Evolutionary conservation across 1,140 invertebrate species (phyloP), one percentile per base, ranked within the genome.

Genomic region (Drosophila kepulauana): DNA sequence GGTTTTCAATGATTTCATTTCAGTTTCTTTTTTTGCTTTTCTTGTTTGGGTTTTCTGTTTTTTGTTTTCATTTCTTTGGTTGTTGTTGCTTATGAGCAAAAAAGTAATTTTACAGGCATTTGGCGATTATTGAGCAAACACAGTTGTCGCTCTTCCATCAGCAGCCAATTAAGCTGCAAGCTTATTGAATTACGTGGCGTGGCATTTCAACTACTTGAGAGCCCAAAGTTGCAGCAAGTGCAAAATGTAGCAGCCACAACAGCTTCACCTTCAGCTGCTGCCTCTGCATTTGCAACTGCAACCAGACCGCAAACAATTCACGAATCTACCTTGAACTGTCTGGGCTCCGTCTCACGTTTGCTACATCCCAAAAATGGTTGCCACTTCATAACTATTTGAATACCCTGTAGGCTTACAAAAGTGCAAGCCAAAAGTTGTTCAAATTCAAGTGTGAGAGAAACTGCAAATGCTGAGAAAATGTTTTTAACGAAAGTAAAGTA

Each of bases 161-260:
- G 57, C 84, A 56, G 84, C 84, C 82, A 88, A 88, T 87, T 87
- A 87, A 70, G 79, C 46, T 45, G 68, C 48, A 28, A 70, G 66
- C 77, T 88, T 81, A 87, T 82, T 82, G 76, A 88, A 73, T 79
- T 88, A 63, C 57, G 45, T 74, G 76, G 54, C 67, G 20, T 58
- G 67, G 41, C 11, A 43, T 45, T 51, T 38, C 33, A 11, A 13
- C 15, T 16, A 10, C 16, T 49, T 8, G 6, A 33, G n/a, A 45
- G 7, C 59, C 59, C 46, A 16, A 54, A 54, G 7, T 10, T 56
- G 41, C 41, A 25, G 46, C 70, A 58, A 58, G 33, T 61, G 64
- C 49, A 57, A 58, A 51, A 13, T 61, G 64, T 16, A 41, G 51
- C 61, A 25, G 59, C 46, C n/a, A 16, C 59, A 5, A 8, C 45